Conservation (phyloP, 2,888 invertebrate genomes). For the Sarcophaga rosellei region DNA sequence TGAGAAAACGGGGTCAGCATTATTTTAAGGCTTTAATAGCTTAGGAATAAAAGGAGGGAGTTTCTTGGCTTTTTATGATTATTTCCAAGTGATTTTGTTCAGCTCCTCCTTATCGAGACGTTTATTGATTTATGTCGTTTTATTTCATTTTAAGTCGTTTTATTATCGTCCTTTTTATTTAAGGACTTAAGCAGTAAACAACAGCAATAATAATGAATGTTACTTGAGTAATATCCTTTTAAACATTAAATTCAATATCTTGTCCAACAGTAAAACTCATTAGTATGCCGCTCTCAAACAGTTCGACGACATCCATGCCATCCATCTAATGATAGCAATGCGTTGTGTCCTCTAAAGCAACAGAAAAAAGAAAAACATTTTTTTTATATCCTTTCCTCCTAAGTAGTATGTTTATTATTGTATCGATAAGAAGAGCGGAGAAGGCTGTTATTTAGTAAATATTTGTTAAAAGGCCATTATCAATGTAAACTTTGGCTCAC, state of each 20-base stretch:
- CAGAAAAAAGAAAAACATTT: not conserved
- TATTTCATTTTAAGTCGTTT: not conserved
- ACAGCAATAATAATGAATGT: not conserved
- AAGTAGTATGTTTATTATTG: not conserved
- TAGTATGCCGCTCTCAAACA: conserved; percentile 12
- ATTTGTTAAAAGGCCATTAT: conserved; percentile 47
- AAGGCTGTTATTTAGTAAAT: conserved; percentile 26
- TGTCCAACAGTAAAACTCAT: conserved; percentile 15
- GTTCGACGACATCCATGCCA: not conserved
- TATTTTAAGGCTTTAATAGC: too few relatives aligned
- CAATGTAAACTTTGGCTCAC: conserved; percentile 52
- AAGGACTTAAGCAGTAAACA: not conserved
- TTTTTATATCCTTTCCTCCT: not conserved
- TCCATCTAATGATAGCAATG: not conserved
- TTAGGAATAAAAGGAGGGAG: too few relatives aligned
- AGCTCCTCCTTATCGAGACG: not conserved
- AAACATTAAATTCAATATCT: conserved; percentile 42
- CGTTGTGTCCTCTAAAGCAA: not conserved
- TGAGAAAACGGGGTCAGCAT: too few relatives aligned
- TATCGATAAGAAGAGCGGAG: not conserved
- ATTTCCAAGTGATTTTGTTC: not conserved
- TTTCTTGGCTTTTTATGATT: not conserved
- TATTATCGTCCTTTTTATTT: not conserved
- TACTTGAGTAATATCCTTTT: not conserved
- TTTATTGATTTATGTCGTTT: not conserved